Conservation (phyloP, 2,113 vertebrate species). For the Gymnorhina tibicen region DNA sequence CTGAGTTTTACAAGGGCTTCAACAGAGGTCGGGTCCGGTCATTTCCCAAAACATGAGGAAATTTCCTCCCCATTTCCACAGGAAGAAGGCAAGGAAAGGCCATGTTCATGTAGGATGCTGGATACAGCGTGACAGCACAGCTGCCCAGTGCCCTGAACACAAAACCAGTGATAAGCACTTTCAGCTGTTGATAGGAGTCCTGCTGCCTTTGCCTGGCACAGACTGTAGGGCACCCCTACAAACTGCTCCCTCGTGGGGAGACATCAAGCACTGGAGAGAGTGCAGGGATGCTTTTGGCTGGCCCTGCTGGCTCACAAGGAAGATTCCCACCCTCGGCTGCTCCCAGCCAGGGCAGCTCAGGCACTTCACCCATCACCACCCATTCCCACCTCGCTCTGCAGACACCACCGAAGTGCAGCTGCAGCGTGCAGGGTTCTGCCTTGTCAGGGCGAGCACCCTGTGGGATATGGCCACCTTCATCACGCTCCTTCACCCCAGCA, state of each 20-base stretch:
- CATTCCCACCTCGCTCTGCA: fast-evolving
- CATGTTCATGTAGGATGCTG: fast-evolving
- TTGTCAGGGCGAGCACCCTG: neutral
- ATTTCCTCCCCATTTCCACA: neutral
- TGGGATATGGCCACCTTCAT: fast-evolving
- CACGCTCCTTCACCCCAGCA: neutral
- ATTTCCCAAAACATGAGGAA: neutral
- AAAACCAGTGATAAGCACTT: neutral
- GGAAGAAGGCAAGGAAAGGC: neutral
- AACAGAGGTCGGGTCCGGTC: neutral
- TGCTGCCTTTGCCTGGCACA: neutral
- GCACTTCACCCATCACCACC: neutral
- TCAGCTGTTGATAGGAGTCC: neutral
- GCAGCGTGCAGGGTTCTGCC: neutral
- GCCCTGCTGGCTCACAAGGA: neutral
- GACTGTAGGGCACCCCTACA: neutral
- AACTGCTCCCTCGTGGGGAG: neutral
- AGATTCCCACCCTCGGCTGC: neutral
- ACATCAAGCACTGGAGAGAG: fast-evolving
- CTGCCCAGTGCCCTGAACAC: neutral
- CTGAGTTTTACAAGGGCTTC: neutral
- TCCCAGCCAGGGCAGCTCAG: neutral
- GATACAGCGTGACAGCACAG: fast-evolving
- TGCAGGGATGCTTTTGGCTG: fast-evolving
- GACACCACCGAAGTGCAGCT: neutral